A percentile compares a stretch with the other conserved stretches of the same genome.
These are phyloP conservation scores for Scylla paramamosain DNA, from an alignment of 1,140 invertebrate genomes.

Conservation along the genomic window DNA sequence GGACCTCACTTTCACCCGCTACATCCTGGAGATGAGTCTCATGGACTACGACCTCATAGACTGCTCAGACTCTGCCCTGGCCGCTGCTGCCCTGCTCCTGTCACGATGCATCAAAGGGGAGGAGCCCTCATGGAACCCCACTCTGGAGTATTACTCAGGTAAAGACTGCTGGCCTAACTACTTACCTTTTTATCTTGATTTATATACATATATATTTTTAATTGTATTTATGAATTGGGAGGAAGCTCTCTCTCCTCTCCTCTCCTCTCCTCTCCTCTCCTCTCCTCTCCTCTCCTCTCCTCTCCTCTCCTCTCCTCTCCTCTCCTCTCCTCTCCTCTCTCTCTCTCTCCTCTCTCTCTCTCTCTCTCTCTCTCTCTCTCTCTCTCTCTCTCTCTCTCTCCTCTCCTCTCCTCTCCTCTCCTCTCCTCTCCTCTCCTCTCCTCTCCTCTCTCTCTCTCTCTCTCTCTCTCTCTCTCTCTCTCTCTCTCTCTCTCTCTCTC, in stretches of 20 bases:
- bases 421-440: background rate
- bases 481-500: background rate
- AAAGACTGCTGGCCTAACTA: slow-evolving; percentile 45
- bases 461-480: background rate
- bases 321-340: background rate
- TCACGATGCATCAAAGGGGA: slow-evolving; percentile 90
- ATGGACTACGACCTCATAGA: slow-evolving; percentile 93
- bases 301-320: background rate
- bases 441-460: too few species aligned
- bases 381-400: background rate
- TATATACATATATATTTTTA: background rate
- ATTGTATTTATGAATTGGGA: background rate
- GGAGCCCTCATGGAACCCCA: slow-evolving; percentile 88
- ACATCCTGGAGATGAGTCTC: slow-evolving; percentile 94
- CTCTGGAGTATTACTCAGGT: slow-evolving; percentile 93
- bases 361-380: background rate
- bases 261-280: background rate
- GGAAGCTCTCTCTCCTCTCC: too few species aligned
- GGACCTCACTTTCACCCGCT: slow-evolving; percentile 94
- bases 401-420: background rate
- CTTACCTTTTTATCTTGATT: background rate
- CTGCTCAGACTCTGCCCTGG: slow-evolving; percentile 92
- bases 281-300: background rate
- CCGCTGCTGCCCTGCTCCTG: slow-evolving; percentile 91
- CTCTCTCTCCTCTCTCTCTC: background rate